Percentiles rank a stretch among this genome's conserved stretches.
phyloP scores from a whole-genome alignment of 2,888 invertebrate genomes.

The Orthonevra nobilis region DNA sequence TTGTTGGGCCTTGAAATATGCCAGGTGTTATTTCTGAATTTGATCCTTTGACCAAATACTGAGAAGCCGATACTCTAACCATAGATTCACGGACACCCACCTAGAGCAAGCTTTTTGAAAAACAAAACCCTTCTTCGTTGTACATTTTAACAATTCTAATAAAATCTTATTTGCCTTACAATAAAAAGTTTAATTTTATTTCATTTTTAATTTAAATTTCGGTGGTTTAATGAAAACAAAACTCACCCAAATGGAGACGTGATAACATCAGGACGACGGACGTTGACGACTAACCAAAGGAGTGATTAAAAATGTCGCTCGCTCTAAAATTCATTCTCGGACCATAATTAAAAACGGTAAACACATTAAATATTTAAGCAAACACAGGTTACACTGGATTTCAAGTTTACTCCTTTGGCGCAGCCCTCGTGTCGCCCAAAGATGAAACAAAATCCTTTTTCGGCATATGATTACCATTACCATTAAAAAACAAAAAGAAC shows the following conservation, averaged over 20 bases:
- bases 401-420: too few relatives aligned
- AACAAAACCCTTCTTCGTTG: too few relatives aligned
- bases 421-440: slow-evolving; percentile 28
- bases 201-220: not conserved
- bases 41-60: too few relatives aligned
- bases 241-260: not conserved
- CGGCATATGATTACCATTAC: slow-evolving; percentile 64
- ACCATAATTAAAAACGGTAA: slow-evolving; percentile 64
- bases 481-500: too few relatives aligned
- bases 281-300: slow-evolving; percentile 33
- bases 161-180: slow-evolving; percentile 9
- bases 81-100: too few relatives aligned
- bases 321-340: slow-evolving; percentile 43
- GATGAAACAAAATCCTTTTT: slow-evolving; percentile 65
- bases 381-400: slow-evolving; percentile 49
- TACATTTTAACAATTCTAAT: too few relatives aligned
- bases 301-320: slow-evolving; percentile 62
- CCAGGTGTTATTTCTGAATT: too few relatives aligned
- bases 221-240: not conserved
- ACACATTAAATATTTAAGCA: slow-evolving; percentile 61
- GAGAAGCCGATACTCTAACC: too few relatives aligned
- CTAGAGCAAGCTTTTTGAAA: too few relatives aligned
- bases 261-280: not conserved
- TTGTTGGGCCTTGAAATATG: too few relatives aligned
- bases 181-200: slow-evolving; percentile 10